A percentile compares a stretch with the other conserved stretches of the same genome.
These are phyloP conservation scores for Tortricodes alternella DNA, from an alignment of 2,888 invertebrate genomes.

Conservation along the genomic window DNA sequence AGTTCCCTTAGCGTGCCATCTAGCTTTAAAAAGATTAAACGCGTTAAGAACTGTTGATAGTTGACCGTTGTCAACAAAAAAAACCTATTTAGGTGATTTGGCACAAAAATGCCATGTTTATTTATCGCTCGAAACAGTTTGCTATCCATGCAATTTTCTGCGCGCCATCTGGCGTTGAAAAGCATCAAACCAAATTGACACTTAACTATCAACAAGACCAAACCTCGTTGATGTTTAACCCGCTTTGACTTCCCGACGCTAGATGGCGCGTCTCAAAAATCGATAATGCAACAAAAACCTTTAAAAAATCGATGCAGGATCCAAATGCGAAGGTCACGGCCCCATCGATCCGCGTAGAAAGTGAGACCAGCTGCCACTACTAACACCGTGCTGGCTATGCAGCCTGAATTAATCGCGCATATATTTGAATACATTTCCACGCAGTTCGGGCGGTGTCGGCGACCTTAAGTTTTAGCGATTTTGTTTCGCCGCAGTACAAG, in stretches of 20 bases:
- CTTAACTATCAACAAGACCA: background rate
- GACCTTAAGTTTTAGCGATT: constrained; percentile 79
- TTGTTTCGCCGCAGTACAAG: no score
- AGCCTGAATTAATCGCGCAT: constrained; percentile 84
- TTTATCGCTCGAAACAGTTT: no score
- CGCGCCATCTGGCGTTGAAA: background rate
- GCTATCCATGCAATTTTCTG: background rate
- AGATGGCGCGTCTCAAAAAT: background rate
- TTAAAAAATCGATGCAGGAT: constrained; percentile 69
- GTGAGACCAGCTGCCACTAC: constrained; percentile 81
- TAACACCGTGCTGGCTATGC: constrained; percentile 83
- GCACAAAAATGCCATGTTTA: no score
- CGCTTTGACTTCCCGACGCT: background rate
- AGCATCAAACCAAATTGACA: background rate
- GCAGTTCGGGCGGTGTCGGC: constrained; percentile 76
- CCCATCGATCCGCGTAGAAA: constrained; percentile 82
- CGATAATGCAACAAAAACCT: constrained; percentile 13
- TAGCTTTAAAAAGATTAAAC: no score
- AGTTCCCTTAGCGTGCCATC: no score
- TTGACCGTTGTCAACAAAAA: no score
- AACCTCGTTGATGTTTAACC: no score
- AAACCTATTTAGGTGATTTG: no score
- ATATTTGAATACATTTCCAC: constrained; percentile 81
- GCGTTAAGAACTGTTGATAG: no score
- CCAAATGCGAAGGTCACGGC: constrained; percentile 81